Conservation (phyloP, 2,113 vertebrate genomes). For the Corapipo altera region DNA sequence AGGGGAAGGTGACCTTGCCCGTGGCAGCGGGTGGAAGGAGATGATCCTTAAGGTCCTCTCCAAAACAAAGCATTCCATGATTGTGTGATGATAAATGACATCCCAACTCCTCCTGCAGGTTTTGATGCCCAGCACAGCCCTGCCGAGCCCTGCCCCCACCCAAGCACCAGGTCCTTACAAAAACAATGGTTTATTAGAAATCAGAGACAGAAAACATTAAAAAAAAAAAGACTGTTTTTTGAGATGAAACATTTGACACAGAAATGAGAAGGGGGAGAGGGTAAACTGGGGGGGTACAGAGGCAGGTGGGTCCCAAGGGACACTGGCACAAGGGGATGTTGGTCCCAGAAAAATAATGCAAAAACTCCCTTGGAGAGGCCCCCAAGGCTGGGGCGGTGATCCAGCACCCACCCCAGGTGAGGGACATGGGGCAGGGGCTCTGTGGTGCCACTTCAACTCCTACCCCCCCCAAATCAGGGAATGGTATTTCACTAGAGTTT, state of each 20-base stretch:
- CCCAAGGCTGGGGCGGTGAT: not conserved
- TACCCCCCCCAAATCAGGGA: not conserved
- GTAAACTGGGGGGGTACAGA: accelerated
- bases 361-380: not conserved
- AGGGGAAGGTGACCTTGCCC: not conserved
- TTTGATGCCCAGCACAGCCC: not conserved
- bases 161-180: not conserved
- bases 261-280: not conserved
- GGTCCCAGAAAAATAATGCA: not conserved
- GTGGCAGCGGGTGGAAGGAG: not conserved
- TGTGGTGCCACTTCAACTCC: not conserved
- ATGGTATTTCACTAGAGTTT: accelerated
- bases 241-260: not conserved
- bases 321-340: not conserved
- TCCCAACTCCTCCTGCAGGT: accelerated
- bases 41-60: not conserved
- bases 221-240: not conserved
- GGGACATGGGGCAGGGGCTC: not conserved
- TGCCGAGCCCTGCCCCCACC: too few relatives aligned
- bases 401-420: constrained; percentile 2
- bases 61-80: not conserved
- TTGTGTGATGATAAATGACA: accelerated
- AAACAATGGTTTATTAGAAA: constrained; percentile 12
- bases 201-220: not conserved
- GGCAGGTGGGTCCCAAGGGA: not conserved